Base-by-base conservation (phyloP, 1,140 invertebrate species). In the Tetraneura akinire region DNA sequence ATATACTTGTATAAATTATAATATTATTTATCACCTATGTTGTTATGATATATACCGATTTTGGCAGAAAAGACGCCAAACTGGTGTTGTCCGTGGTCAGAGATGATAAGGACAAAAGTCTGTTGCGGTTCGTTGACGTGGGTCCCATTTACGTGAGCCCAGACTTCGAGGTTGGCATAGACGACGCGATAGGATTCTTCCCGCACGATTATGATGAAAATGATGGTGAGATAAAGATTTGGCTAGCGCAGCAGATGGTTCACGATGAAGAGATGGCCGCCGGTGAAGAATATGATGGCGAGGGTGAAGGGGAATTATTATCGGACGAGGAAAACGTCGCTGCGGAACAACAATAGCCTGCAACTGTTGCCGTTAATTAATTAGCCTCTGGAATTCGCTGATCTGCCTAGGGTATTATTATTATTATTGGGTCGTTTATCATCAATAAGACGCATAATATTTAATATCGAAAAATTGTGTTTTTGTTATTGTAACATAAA, bases 121-220 rank as follows among this genome's bases (percentile, higher is more conserved):
- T 85, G 51, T 70, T 85, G 23, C 81, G 81, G 18, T 82, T 85
- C 23, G 83, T 83, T 10, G 81, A 82, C 57, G 60, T 83, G 1
- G 80, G 71, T 4, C 84, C 84, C 4, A 26, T 84, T n/a, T 85
- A 85, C 57, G 83, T 84, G 6, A 83, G 83, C 68, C 82, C 82
- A 0, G 83, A 85, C 57, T 18, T 76, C 11, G 82, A 82, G 18
- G 68, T 71, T 11, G 84, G 84, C 16, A 82, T 81, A 2, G 83
- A 83, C 42, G 84, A 84, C 29, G 74, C 80, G 11, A 82, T 83
- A 32, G 32, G 80, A 26, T 84, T 83, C 68, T 83, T 84, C 76
- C 83, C 83, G 8, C 29, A 80, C 57, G 70, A 81, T 29, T 81
- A 51, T 21, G 47, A 73, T 10, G n/a, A 73, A 14, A 32, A 53